A percentile compares a stretch with the other conserved stretches of the same genome.
Evolutionary conservation across 2,797 vertebrate species (phyloP).

Genomic region (Dicrostonyx torquatus): DNA sequence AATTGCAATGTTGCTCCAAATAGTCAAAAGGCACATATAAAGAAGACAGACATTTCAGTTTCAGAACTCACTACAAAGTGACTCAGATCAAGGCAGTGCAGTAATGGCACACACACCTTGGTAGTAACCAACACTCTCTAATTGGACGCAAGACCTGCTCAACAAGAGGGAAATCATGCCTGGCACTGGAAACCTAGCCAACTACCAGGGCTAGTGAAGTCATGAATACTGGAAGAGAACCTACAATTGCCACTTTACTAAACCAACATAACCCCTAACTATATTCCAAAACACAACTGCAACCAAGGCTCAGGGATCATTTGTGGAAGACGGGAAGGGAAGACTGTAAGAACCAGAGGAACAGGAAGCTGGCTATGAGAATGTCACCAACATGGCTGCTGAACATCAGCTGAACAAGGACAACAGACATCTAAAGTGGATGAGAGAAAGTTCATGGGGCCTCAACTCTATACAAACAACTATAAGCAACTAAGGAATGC

Average conservation of each 20-base stretch:
- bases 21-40: neutral
- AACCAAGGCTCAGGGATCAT: neutral
- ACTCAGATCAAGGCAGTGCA: neutral
- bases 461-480: neutral
- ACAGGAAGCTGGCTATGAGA: neutral
- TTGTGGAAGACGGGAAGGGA: neutral
- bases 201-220: neutral
- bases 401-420: neutral
- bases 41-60: neutral
- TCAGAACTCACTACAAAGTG: conserved; percentile 40
- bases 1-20: conserved; percentile 3
- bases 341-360: neutral
- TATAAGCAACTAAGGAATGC: neutral
- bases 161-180: neutral
- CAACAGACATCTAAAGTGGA: neutral
- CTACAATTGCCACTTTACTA: neutral
- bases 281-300: neutral
- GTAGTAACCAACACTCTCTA: neutral
- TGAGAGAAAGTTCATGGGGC: neutral
- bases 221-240: neutral
- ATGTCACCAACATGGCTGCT: neutral
- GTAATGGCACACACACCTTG: too few relatives aligned
- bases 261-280: neutral
- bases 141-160: neutral
- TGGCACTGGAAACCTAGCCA: neutral